A percentile compares a stretch with the other conserved stretches of the same genome.
Conservation (phyloP, 2,888 invertebrate genomes). For the Apodemia mormo region DNA sequence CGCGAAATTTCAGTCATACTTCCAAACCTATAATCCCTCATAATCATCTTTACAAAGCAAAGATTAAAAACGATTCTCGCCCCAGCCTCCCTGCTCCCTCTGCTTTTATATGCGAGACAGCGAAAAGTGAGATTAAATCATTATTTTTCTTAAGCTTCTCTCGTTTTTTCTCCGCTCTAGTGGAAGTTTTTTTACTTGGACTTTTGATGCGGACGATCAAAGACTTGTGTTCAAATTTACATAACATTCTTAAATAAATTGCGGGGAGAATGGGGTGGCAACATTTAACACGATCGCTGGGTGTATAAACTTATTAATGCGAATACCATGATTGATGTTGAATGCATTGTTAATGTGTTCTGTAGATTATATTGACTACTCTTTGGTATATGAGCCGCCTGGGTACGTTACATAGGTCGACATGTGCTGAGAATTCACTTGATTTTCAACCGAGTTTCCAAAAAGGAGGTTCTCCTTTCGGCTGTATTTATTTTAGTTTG, state of each 20-base stretch:
- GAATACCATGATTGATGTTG: slow-evolving; percentile 61
- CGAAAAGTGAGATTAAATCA: slow-evolving; percentile 82
- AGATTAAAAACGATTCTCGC: slow-evolving; percentile 82
- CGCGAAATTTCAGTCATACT: slow-evolving; percentile 80
- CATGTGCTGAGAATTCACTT: too few species aligned
- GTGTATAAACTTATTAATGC: slow-evolving; percentile 75
- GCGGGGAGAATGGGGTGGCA: slow-evolving; percentile 60
- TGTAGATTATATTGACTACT: slow-evolving; percentile 50
- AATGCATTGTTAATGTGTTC: slow-evolving; percentile 73
- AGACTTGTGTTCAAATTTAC: slow-evolving; percentile 81
- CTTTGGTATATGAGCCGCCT: too few species aligned
- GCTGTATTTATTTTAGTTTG: too few species aligned
- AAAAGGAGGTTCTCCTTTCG: too few species aligned
- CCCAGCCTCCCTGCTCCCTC: slow-evolving; percentile 49
- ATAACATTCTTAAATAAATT: slow-evolving; percentile 82
- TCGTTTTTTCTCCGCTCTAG: slow-evolving; percentile 72
- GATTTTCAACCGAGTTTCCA: too few species aligned
- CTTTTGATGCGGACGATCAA: slow-evolving; percentile 81
- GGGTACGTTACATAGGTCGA: too few species aligned
- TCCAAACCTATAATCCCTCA: slow-evolving; percentile 82
- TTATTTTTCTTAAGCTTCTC: slow-evolving; percentile 82
- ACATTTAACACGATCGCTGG: slow-evolving; percentile 53
- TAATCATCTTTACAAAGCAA: slow-evolving; percentile 84
- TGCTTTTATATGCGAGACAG: slow-evolving; percentile 80
- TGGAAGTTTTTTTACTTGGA: slow-evolving; percentile 77